Evolutionary conservation across 2,797 vertebrate genomes (phyloP), one percentile per base, ranked within the genome.

Genomic region (Microctenopoma lineatum): DNA sequence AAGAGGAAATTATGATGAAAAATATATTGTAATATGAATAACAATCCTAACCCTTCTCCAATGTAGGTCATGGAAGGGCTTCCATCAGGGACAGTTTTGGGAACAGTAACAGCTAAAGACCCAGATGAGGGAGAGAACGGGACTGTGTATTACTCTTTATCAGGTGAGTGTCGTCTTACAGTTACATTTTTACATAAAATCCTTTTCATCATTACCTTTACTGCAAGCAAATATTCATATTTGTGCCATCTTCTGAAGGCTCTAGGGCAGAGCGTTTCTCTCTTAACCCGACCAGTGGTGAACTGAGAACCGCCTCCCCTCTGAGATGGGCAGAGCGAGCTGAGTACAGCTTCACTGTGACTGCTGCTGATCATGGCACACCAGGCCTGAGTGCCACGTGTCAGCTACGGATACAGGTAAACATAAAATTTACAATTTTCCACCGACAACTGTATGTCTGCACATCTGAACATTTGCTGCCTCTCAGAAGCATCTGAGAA

Each of bases 71-170:
- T 92, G 84, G 98, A 99, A 68, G 94, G 95, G 8, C 94, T 96
- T 69, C 88, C 94, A 0, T 92, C 96, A 0, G 98, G 97, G 44
- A 94, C 95, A 13, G 86, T 97, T 16, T 77, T 99, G 1, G 95
- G 94, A 0, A 95, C 94, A 3, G 62, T 99, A 59, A 94, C 95
- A 25, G 98, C 98, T 77, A 98, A 96, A 88, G 98, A 99, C 79
- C 94, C 95, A 0, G 98, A 99, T 0, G 97, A 98, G 70, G 97
- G 96, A 14, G 97, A 99, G 90, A 99, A 99, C 0, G 96, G 97
- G 16, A 99, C 97, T 4, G 69, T 99, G 59, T 87, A 87, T 76
- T 99, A 97, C 90, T 95, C 94, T 0, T 82, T 99, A 77, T 95
- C 91, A 88, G 98, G 98, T 97, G 21, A 81, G 73, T 58, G 16